phyloP scores from a whole-genome alignment of 2,797 vertebrate species.

The Gallinago stenura region DNA sequence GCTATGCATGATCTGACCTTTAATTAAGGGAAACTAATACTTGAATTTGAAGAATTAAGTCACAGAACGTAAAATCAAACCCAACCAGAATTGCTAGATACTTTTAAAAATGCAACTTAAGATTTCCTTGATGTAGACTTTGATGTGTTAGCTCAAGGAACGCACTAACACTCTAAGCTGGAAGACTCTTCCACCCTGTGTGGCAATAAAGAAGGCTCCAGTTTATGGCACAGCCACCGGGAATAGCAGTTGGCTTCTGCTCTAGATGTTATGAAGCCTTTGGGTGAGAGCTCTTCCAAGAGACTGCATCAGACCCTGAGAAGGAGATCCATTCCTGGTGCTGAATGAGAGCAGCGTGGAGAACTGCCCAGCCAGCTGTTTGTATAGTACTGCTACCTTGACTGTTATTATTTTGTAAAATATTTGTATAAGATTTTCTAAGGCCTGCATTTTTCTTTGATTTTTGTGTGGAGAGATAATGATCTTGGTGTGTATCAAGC shows the following conservation, averaged over 20 bases:
- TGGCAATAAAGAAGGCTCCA: background rate
- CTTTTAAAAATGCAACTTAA: background rate
- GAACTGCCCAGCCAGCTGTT: background rate
- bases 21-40: background rate
- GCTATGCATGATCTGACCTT: background rate
- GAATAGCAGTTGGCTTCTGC: background rate
- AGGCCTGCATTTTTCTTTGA: background rate
- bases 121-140: background rate
- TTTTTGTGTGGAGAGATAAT: background rate
- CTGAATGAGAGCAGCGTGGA: background rate
- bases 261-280: background rate
- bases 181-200: background rate
- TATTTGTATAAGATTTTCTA: background rate
- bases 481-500: background rate
- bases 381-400: background rate
- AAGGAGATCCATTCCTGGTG: background rate
- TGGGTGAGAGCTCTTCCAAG: background rate
- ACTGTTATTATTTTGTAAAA: background rate
- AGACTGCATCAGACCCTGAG: background rate
- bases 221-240: background rate
- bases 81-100: background rate
- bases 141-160: background rate
- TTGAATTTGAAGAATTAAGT: background rate
- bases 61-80: background rate
- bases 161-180: background rate